Evolutionary conservation across 2,888 invertebrate genomes (phyloP).

Genomic region (Hyppa rectilinea): DNA sequence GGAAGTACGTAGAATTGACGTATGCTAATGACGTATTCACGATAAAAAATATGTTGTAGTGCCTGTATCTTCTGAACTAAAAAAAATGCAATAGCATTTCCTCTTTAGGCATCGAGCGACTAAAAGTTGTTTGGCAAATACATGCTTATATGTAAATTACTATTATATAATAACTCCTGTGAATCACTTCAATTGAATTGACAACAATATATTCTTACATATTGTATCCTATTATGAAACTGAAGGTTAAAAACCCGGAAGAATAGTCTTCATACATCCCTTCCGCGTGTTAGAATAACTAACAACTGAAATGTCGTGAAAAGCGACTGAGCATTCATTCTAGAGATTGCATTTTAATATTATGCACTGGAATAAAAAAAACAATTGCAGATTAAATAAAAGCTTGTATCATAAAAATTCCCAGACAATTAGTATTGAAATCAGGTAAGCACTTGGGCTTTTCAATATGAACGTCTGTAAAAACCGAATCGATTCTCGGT

Average conservation of each 20-base stretch:
- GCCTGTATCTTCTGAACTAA: conserved; percentile 30
- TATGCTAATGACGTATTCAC: conserved; percentile 46
- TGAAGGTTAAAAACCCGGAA: conserved; percentile 78
- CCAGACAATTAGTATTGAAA: conserved; percentile 16
- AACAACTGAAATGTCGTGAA: conserved; percentile 59
- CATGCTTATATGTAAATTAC: conserved; percentile 53
- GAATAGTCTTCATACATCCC: conserved; percentile 67
- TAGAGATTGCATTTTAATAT: neutral
- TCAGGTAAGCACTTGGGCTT: conserved; percentile 5
- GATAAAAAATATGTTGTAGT: conserved; percentile 30
- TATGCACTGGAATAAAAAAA: conserved; percentile 17
- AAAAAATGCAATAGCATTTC: conserved; percentile 47
- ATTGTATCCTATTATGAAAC: conserved; percentile 63
- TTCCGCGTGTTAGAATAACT: conserved; percentile 61
- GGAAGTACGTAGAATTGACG: conserved; percentile 33
- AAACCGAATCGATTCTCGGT: conserved; percentile 57
- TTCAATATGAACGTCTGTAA: conserved; percentile 35
- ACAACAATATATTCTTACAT: conserved; percentile 62
- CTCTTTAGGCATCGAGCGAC: conserved; percentile 27
- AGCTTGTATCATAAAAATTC: conserved; percentile 4
- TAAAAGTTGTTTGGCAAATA: conserved; percentile 46
- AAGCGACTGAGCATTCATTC: conserved; percentile 21
- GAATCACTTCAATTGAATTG: conserved; percentile 57
- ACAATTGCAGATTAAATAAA: no score
- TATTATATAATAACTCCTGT: conserved; percentile 49